These are phyloP conservation scores for Heliconius eleuchia DNA, from an alignment of 1,140 invertebrate species.

Conservation along the genomic window DNA sequence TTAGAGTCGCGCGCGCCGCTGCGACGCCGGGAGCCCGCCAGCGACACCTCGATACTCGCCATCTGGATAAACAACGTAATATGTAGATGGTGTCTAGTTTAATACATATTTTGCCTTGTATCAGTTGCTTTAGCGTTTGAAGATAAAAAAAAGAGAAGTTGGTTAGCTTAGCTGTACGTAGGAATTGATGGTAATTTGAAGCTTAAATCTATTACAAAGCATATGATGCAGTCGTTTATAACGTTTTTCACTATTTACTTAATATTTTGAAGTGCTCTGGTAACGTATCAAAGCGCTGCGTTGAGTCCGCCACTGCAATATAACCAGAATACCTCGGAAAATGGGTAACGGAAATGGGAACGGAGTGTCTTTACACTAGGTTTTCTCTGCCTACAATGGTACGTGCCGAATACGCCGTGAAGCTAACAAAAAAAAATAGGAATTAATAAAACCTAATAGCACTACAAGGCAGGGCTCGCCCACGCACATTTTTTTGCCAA, in stretches of 20 bases:
- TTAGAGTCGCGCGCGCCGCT: conserved; percentile 81
- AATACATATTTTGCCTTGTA: background rate
- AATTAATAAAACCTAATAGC: background rate
- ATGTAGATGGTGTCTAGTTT: background rate
- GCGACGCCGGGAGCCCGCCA: conserved; percentile 85
- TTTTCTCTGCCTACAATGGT: too few relatives aligned
- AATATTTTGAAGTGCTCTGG: background rate
- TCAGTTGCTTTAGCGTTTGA: background rate
- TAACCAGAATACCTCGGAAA: too few relatives aligned
- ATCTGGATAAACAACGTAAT: conserved; percentile 83
- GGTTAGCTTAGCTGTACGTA: too few relatives aligned
- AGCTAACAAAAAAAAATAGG: too few relatives aligned
- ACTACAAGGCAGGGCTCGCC: background rate
- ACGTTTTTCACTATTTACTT: background rate
- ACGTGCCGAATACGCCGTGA: too few relatives aligned
- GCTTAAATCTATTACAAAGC: too few relatives aligned
- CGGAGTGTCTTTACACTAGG: too few relatives aligned
- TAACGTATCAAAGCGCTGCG: too few relatives aligned
- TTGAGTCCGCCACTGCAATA: too few relatives aligned
- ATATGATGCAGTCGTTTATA: background rate
- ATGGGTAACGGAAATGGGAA: too few relatives aligned
- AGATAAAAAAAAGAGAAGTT: background rate
- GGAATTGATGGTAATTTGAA: background rate
- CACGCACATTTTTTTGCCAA: background rate
- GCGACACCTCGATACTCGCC: conserved; percentile 92